A percentile compares a stretch with the other conserved stretches of the same genome.
phyloP scores from a whole-genome alignment of 2,113 vertebrate genomes.

The Hypocryptadius cinnamomeus region DNA sequence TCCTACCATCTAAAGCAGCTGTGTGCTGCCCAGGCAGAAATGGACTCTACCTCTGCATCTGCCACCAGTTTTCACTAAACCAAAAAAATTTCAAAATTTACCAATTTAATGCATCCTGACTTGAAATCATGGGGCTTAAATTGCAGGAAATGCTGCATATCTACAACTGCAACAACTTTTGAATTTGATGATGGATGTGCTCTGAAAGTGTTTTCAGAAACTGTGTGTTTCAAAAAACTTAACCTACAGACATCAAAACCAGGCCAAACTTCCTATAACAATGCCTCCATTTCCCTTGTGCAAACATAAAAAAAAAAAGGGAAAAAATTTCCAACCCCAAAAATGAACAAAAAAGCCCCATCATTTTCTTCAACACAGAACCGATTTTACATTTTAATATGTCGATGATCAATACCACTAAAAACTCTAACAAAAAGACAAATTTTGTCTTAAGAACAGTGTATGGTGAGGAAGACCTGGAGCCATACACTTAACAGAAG shows the following conservation, averaged over 20 bases:
- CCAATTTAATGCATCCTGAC: not conserved
- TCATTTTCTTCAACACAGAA: not conserved
- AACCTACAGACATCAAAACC: not conserved
- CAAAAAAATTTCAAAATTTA: not conserved
- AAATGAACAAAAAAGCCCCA: not conserved
- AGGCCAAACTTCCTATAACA: not conserved
- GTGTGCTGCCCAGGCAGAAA: not conserved
- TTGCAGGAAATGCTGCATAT: not conserved
- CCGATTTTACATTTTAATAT: not conserved
- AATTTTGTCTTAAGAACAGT: not conserved
- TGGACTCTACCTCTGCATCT: not conserved
- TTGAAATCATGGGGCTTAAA: not conserved
- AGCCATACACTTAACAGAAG: not conserved
- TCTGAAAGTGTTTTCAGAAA: not conserved
- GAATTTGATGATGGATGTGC: not conserved
- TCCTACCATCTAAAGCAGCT: not conserved
- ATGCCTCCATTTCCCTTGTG: not conserved
- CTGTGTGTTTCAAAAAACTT: not conserved
- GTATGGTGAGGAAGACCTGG: not conserved
- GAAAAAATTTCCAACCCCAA: not conserved
- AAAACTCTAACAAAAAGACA: not conserved
- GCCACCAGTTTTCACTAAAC: not conserved
- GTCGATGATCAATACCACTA: not conserved
- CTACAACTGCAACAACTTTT: not conserved
- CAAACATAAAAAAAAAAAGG: not conserved